These are phyloP conservation scores for Ectropis grisescens DNA, from an alignment of 1,140 invertebrate species.

Conservation along the genomic window DNA sequence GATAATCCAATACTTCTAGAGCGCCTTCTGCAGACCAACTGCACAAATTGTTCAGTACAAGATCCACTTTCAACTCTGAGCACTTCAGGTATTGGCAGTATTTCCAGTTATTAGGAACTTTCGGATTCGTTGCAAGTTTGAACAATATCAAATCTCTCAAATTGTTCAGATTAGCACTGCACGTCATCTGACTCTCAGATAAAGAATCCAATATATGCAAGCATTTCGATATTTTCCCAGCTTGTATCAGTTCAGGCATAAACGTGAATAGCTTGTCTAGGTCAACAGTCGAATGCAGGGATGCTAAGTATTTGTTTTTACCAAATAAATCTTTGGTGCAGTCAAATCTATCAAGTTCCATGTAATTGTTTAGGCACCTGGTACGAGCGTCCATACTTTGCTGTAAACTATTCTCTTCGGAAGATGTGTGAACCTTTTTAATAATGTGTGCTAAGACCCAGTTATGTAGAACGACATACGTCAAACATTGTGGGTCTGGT, in stretches of 20 bases:
- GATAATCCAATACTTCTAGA: constrained; percentile 53
- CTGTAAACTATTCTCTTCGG: constrained; percentile 44
- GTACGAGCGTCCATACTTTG: constrained; percentile 59
- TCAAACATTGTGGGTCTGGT: constrained; percentile 50
- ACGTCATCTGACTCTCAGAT: constrained; percentile 48
- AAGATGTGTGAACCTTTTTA: constrained; percentile 60
- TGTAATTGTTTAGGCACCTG: constrained; percentile 58
- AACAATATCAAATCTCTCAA: constrained; percentile 58
- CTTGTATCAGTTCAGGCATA: constrained; percentile 42
- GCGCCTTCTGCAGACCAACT: constrained; percentile 58
- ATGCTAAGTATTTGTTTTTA: constrained; percentile 57
- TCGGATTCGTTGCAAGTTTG: constrained; percentile 52
- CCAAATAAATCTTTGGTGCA: constrained; percentile 50
- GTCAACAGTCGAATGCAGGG: constrained; percentile 56
- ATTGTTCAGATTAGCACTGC: constrained; percentile 46
- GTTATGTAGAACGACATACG: constrained; percentile 59
- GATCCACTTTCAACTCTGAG: constrained; percentile 45
- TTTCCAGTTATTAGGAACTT: constrained; percentile 53
- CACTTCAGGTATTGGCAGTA: constrained; percentile 58
- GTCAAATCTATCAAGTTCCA: constrained; percentile 59
- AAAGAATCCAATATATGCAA: constrained; percentile 54
- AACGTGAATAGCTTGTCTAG: constrained; percentile 48
- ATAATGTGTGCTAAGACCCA: constrained; percentile 66
- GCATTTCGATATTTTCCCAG: constrained; percentile 51
- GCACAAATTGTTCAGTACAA: constrained; percentile 52